A percentile compares a stretch with the other conserved stretches of the same genome.
Conservation (phyloP, 2,888 invertebrate species). For the Trisateles emortualis region DNA sequence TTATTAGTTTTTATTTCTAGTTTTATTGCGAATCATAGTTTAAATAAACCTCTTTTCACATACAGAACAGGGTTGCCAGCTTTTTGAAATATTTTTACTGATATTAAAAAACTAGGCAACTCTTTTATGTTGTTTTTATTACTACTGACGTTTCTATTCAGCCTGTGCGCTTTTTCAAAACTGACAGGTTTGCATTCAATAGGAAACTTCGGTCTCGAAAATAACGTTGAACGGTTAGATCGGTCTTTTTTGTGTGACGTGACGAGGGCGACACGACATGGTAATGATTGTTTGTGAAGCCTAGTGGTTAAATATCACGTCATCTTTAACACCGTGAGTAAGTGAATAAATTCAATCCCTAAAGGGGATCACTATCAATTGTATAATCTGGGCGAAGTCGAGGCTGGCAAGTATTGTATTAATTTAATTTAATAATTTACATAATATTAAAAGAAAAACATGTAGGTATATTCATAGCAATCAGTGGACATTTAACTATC, state of each 20-base stretch:
- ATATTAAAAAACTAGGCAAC: constrained; percentile 12
- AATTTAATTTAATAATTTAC: too few species aligned
- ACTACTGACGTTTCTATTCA: constrained; percentile 53
- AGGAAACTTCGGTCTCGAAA: constrained; percentile 47
- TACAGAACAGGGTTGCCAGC: not conserved
- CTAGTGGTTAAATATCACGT: too few species aligned
- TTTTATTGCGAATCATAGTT: too few species aligned
- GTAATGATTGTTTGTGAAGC: not conserved
- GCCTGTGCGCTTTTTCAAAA: constrained; percentile 46
- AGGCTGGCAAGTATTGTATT: too few species aligned
- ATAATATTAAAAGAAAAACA: too few species aligned
- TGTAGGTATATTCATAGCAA: too few species aligned
- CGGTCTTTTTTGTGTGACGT: constrained; percentile 31
- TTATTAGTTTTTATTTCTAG: too few species aligned
- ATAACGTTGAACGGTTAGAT: constrained; percentile 53
- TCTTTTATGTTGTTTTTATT: constrained; percentile 33
- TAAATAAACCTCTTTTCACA: not conserved
- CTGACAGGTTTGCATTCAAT: constrained; percentile 57
- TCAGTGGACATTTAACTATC: too few species aligned
- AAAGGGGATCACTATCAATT: too few species aligned
- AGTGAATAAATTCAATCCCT: too few species aligned
- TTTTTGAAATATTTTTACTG: not conserved
- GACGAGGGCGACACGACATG: constrained; percentile 29
- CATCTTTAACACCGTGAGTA: too few species aligned
- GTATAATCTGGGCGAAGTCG: too few species aligned